Evolutionary conservation across 2,888 invertebrate species (phyloP).

Genomic region (Lamellibrachia satsuma): DNA sequence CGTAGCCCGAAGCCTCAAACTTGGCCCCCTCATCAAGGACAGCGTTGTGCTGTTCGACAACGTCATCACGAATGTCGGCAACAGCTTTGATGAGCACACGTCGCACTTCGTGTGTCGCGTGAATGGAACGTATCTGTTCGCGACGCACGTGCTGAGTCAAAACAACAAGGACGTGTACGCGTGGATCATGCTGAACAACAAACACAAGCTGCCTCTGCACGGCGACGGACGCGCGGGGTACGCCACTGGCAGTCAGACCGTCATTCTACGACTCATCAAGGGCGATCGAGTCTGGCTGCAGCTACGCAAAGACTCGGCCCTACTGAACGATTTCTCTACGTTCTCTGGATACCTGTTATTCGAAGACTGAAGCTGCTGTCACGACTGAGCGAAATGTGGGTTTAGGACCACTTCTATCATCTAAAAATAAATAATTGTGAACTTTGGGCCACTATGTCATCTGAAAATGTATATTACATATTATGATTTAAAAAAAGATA

Average conservation of each 20-base stretch:
- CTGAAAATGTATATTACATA: background rate
- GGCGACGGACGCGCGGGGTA: constrained; percentile 61
- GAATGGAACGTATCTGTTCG: constrained; percentile 63
- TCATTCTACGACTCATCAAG: constrained; percentile 53
- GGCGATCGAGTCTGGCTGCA: constrained; percentile 63
- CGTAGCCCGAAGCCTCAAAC: constrained; percentile 55
- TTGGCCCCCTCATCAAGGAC: constrained; percentile 61
- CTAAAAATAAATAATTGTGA: background rate
- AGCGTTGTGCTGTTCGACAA: constrained; percentile 60
- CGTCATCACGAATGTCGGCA: constrained; percentile 57
- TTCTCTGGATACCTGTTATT: constrained; percentile 62
- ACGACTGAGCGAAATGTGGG: background rate
- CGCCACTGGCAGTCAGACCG: constrained; percentile 61
- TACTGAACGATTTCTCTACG: constrained; percentile 62
- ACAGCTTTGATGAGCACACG: constrained; percentile 56
- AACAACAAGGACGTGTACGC: constrained; percentile 59
- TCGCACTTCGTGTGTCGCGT: constrained; percentile 60
- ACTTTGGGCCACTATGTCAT: background rate
- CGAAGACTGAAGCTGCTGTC: constrained; percentile 41
- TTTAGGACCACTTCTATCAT: background rate
- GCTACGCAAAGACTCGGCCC: constrained; percentile 58
- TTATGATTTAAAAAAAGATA: background rate
- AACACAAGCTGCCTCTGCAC: constrained; percentile 60
- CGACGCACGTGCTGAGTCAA: constrained; percentile 59
- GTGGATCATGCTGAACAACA: constrained; percentile 62